Base-by-base conservation (phyloP, 2,113 vertebrate genomes). In the Leuciscus idus region DNA sequence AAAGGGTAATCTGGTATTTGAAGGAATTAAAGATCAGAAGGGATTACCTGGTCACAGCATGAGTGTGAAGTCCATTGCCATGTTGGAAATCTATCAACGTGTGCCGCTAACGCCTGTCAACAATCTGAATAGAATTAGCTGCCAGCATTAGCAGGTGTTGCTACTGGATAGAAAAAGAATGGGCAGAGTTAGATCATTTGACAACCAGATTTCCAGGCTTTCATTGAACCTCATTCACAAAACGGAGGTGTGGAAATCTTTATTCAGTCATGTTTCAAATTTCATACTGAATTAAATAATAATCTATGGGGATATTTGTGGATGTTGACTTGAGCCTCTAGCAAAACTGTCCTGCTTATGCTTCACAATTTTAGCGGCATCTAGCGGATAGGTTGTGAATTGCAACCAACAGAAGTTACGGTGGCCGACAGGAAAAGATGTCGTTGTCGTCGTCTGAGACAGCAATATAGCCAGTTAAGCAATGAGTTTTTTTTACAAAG, bases 1-100 rank as follows among this genome's bases (percentile, higher is more conserved):
- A 59, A 73, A 85, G 17, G 7, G 23, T 84, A 59, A 85, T 50
- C 83, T 80, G 76, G 61, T 81, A 68, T 79, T 83, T 79, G 3
- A 46, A 48, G 39, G 43, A 76, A 70, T 87, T 57, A 86, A 68
- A 76, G 84, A 55, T 82, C 85, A 75, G 59, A 73, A 78, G 72
- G 43, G 81, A 87, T 87, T 87, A 87, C 33, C 62, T 68, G 21
- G 48, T 68, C 80, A 82, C 79, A 62, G 57, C 19, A 4, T 43
- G 75, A 79, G 61, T 78, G 59, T 79, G 61, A 68, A 36, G 28
- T 21, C 57, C 28, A 66, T n/a, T 28, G 26, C 59, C 28, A 9
- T n/a, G 21, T 64, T 64, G 79, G n/a, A 64, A 46, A 64, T 26
- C 59, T 48, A 48, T 52, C 15, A 78, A 79, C 74, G 55, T 36